A percentile compares a stretch with the other conserved stretches of the same genome.
phyloP scores from a whole-genome alignment of 2,797 vertebrate genomes.

The Pangasius djambal region DNA sequence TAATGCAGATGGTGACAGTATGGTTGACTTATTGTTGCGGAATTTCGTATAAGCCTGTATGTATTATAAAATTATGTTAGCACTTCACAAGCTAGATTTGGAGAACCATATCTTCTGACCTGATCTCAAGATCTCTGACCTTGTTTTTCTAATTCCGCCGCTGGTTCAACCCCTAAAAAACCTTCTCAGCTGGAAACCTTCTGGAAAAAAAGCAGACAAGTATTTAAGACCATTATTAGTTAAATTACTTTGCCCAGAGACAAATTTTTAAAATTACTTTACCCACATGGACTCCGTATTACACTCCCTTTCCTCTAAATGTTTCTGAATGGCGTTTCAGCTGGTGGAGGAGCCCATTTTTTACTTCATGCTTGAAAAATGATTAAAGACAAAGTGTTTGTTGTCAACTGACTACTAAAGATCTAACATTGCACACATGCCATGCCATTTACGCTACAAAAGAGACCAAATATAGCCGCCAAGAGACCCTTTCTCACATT shows the following conservation, averaged over 20 bases:
- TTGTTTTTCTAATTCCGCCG: constrained; percentile 7
- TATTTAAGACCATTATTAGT: constrained; percentile 2
- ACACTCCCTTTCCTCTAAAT: background rate
- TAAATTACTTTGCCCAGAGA: background rate
- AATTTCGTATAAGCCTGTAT: constrained; percentile 28
- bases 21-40: constrained; percentile 24
- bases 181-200: constrained; percentile 20
- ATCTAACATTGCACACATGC: background rate
- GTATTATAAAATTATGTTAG: constrained; percentile 8
- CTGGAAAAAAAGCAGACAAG: background rate
- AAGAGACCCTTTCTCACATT: constrained; percentile 20
- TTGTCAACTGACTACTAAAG: background rate
- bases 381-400: constrained; percentile 24
- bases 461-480: constrained; percentile 4
- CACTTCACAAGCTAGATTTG: constrained; percentile 3
- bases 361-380: constrained; percentile 13
- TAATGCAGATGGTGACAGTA: background rate
- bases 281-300: constrained; percentile 4
- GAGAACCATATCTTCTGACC: background rate
- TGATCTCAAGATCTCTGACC: constrained; percentile 11
- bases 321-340: constrained; percentile 1
- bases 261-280: background rate
- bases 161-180: constrained; percentile 24
- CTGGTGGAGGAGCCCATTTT: background rate
- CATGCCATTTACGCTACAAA: background rate